Conservation (phyloP, 2,888 invertebrate genomes). For the Eupithecia subumbrata region DNA sequence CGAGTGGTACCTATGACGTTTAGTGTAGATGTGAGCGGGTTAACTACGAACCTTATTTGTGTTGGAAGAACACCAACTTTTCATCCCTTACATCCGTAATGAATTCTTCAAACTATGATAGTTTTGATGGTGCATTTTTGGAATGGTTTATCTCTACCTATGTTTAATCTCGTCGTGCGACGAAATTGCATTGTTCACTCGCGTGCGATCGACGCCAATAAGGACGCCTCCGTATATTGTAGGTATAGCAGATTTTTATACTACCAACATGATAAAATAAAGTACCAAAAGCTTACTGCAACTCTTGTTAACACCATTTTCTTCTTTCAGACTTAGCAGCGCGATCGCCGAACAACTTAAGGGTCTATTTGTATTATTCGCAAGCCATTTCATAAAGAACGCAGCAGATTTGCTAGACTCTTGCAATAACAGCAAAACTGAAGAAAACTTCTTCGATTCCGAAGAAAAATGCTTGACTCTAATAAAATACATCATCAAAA, state of each 20-base stretch:
- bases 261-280: background rate
- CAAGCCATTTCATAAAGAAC: slow-evolving; percentile 92
- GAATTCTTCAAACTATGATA: no score
- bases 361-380: slow-evolving; percentile 95
- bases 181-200: no score
- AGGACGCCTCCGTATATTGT: no score
- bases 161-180: no score
- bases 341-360: slow-evolving; percentile 92
- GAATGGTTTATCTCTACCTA: no score
- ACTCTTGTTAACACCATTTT: background rate
- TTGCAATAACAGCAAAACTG: slow-evolving; percentile 86
- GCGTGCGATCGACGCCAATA: no score
- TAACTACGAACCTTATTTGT: no score
- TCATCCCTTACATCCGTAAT: no score
- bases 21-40: no score
- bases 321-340: slow-evolving; percentile 86
- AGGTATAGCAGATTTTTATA: background rate
- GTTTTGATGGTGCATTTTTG: no score
- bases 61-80: no score
- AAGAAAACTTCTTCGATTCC: slow-evolving; percentile 79
- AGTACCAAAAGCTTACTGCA: background rate
- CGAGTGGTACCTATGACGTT: no score
- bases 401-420: slow-evolving; percentile 88
- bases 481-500: slow-evolving; percentile 89
- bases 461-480: slow-evolving; percentile 85